Conservation (phyloP, 2,797 vertebrate species). For the Margarornis squamiger region DNA sequence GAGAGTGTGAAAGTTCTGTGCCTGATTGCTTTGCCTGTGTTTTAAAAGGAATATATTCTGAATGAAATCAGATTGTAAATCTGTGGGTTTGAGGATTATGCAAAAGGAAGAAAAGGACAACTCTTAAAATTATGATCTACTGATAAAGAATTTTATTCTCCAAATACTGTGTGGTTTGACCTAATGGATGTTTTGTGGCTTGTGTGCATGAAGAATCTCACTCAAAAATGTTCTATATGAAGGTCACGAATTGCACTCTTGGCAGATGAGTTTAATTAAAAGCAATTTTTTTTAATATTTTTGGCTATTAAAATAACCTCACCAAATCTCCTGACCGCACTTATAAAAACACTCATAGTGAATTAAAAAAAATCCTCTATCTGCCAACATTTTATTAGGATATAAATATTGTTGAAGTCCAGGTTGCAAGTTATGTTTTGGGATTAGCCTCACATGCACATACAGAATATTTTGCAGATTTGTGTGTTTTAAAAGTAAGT, state of each 20-base stretch:
- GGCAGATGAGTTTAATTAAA: background rate
- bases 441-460: background rate
- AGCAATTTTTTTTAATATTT: background rate
- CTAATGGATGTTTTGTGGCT: background rate
- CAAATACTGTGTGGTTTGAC: background rate
- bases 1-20: background rate
- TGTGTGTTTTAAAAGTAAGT: background rate
- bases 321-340: background rate
- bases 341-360: background rate
- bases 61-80: background rate
- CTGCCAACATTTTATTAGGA: background rate
- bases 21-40: background rate
- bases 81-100: fast-evolving
- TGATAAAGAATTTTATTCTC: background rate
- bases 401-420: background rate
- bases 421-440: background rate
- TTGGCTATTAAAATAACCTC: background rate
- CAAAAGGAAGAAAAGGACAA: background rate
- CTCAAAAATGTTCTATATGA: background rate
- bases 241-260: background rate
- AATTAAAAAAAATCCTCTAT: background rate
- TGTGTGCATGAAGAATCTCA: background rate
- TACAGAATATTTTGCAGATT: background rate
- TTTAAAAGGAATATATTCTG: background rate
- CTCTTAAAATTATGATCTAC: background rate